Conservation (phyloP, 2,113 vertebrate genomes). For the Chunga burmeisteri region DNA sequence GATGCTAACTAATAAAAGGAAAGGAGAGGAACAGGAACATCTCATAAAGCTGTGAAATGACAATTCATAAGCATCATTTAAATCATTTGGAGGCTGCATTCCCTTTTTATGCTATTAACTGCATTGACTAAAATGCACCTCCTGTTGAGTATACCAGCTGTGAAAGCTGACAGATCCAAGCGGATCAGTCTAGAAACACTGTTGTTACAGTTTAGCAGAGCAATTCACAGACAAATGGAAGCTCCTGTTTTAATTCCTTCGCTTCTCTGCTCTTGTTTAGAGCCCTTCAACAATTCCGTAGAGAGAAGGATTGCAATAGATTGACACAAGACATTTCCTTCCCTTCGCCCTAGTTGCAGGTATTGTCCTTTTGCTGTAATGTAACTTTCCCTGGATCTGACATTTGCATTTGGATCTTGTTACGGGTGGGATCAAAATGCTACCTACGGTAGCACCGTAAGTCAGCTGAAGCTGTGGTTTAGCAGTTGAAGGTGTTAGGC, state of each 20-base stretch:
- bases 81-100: constrained; percentile 7
- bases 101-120: constrained; percentile 22
- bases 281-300: neutral
- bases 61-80: constrained; percentile 41
- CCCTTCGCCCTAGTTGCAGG: neutral
- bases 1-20: constrained; percentile 58
- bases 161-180: constrained; percentile 2
- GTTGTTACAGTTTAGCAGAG: constrained; percentile 19
- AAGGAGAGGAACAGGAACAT: neutral
- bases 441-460: neutral
- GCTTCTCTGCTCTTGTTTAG: neutral
- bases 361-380: neutral
- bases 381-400: neutral
- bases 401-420: constrained; percentile 10
- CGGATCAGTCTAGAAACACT: neutral
- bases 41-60: constrained; percentile 48
- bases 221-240: neutral
- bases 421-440: constrained; percentile 3
- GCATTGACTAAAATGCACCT: constrained; percentile 11
- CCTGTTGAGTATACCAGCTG: neutral
- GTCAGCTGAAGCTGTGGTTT: neutral
- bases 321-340: neutral
- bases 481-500: neutral
- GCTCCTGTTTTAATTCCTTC: neutral
- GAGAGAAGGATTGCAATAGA: neutral